Evolutionary conservation across 2,888 invertebrate genomes (phyloP), one percentile per base, ranked within the genome.

Genomic region (Crocallis elinguaria): DNA sequence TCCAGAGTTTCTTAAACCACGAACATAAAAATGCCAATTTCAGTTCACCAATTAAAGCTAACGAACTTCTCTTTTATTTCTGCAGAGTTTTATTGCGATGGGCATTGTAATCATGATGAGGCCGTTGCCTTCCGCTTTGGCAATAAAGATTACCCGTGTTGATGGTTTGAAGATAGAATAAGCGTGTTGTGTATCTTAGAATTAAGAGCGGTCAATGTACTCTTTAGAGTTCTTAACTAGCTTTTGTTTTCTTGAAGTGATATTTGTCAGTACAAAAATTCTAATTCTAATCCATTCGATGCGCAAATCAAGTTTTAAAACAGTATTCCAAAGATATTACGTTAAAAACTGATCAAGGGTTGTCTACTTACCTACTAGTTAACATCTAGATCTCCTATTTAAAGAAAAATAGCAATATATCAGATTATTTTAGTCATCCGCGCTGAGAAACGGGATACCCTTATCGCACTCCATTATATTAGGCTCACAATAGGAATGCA

Each of bases 141-240:
- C 41, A 50, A 66, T 71, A 69, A 71, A 71, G 64, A 69, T 68
- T 59, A 63, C 62, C 66, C 41, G 46, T 42, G 57, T 60, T 59
- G 42, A 67, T 63, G 58, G 56, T 58, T 56, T 43, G 23, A 53
- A 30, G 52, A 64, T 55, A 57, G 32, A 30, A 57, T 30, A 16
- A 11, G 3, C 11, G n/a, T 6, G 6, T 12, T 6, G 45, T 35
- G 33, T 16, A 43, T 43, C 36, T 52, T 19, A 32, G 29, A 29
- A 54, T 39, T 50, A 41, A 49, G 46, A 43, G 8, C 27, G 57
- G 60, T 52, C 54, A 41, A 25, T 52, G 52, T 41, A 38, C 56
- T 37, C 12, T 21, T 1, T 11, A 6, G n/a, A 19, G 19, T 35
- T n/a, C n/a, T 35, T 35, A n/a, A 6, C 16, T 9, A 27, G 35